Base-by-base conservation (phyloP, 2,888 invertebrate genomes). In the Incurvaria masculella region DNA sequence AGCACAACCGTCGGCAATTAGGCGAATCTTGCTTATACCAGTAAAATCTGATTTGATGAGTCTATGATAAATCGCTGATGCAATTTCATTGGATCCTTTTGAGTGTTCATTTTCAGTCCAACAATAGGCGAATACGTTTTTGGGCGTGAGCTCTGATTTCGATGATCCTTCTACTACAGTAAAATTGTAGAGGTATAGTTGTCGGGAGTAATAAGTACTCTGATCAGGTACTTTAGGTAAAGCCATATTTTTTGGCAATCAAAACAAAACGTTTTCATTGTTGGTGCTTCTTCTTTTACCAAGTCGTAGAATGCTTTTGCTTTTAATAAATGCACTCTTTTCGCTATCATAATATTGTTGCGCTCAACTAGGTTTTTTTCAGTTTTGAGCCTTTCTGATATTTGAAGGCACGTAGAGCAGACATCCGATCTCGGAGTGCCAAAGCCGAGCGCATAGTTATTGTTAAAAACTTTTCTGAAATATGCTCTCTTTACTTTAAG, bases 201-300 rank as follows among this genome's bases (percentile, higher is more conserved):
- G 56, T 21, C 53, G 48, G 41, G 51, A 52, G 45, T 53, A 55
- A 47, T 51, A 55, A 19, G 50, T 50, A 18, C 42, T 46, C 39
- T 59, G 59, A 19, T 58, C 59, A 26, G 59, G 59, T 16, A 61
- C 46, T 44, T 55, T 57, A 8, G 58, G 60, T 20, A 61, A 44
- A 8, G 55, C 43, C 46, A 56, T 27, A 42, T 57, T 57, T 49
- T 55, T 52, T 59, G 56, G 43, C 56, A 59, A 49, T 60, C 60
- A 42, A 63, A 61, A 14, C 56, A 58, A 21, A 63, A 48, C 18
- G 55, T 57, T 51, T 49, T 52, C 42, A 55, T 26, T 42, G 52
- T 56, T 33, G 55, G 49, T 42, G 48, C 47, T 27, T 50, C 51
- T 46, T 57, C 52, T 48, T 54, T 55, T 21, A 62, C 49, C 18